A percentile compares a stretch with the other conserved stretches of the same genome.
phyloP scores from a whole-genome alignment of 2,113 vertebrate species.

The Calyptommatus sinebrachiatus region DNA sequence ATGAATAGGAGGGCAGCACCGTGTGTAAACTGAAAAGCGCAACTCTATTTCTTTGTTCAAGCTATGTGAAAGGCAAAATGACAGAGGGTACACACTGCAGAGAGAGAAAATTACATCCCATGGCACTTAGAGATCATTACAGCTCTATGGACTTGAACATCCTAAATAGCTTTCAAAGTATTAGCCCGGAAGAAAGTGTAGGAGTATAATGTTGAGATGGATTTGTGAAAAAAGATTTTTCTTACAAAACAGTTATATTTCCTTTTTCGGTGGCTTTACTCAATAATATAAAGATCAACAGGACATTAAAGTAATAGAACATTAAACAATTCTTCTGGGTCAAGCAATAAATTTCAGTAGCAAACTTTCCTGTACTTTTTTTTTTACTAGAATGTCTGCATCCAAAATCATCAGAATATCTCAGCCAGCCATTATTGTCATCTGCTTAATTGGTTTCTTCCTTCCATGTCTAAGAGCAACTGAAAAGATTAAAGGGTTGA shows the following conservation, averaged over 20 bases:
- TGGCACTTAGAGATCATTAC: neutral
- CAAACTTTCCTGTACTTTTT: neutral
- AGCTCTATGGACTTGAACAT: neutral
- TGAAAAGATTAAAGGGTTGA: neutral
- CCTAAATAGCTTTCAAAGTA: constrained; percentile 5
- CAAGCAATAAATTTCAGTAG: neutral
- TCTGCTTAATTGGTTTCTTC: neutral
- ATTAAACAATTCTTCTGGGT: neutral
- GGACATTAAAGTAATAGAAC: neutral
- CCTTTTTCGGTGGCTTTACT: neutral
- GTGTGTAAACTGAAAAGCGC: neutral
- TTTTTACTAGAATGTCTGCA: neutral
- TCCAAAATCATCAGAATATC: neutral
- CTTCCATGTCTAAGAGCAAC: neutral
- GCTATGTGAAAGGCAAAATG: neutral
- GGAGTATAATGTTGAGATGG: neutral
- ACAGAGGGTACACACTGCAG: neutral
- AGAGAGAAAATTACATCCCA: neutral
- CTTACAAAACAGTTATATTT: neutral
- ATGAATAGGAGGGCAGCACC: neutral
- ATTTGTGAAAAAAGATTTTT: neutral
- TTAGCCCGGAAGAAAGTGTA: neutral
- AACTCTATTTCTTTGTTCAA: neutral
- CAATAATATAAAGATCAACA: constrained; percentile 10
- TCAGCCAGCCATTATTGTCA: neutral